These are phyloP conservation scores for Epistrophe eligans DNA, from an alignment of 2,888 invertebrate species.

Conservation along the genomic window DNA sequence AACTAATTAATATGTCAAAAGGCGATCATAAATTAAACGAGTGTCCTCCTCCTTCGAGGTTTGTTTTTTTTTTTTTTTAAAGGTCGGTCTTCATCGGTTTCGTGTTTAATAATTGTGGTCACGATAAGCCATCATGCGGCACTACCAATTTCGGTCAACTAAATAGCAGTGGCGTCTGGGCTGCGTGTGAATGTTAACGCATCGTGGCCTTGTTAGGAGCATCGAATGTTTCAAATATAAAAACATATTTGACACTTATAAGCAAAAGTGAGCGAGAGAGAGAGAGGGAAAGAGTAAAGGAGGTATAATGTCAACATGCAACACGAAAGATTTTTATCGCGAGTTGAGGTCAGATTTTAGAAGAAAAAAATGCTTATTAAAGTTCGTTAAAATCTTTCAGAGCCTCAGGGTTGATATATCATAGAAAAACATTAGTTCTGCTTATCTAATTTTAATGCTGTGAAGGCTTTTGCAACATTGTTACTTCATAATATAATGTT, in stretches of 20 bases:
- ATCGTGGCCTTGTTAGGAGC: constrained; percentile 32
- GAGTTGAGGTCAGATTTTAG: constrained; percentile 23
- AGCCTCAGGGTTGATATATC: background rate
- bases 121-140: constrained; percentile 33
- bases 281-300: background rate
- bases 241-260: background rate
- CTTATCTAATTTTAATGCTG: background rate
- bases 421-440: background rate
- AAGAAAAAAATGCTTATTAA: background rate
- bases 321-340: constrained; percentile 28
- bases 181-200: constrained; percentile 51
- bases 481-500: background rate
- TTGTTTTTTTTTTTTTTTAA: constrained; percentile 9
- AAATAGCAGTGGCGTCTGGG: constrained; percentile 16
- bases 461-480: constrained; percentile 9
- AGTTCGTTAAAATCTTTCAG: background rate
- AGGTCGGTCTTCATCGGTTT: constrained; percentile 6
- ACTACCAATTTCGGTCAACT: constrained; percentile 24
- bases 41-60: constrained; percentile 40
- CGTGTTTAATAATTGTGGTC: constrained; percentile 25
- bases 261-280: background rate
- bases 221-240: constrained; percentile 8
- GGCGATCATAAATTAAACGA: constrained; percentile 49
- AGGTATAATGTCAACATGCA: constrained; percentile 45
- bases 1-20: constrained; percentile 56